A percentile compares a stretch with the other conserved stretches of the same genome.
phyloP scores from a whole-genome alignment of 2,113 vertebrate species.

The Panurus biarmicus region DNA sequence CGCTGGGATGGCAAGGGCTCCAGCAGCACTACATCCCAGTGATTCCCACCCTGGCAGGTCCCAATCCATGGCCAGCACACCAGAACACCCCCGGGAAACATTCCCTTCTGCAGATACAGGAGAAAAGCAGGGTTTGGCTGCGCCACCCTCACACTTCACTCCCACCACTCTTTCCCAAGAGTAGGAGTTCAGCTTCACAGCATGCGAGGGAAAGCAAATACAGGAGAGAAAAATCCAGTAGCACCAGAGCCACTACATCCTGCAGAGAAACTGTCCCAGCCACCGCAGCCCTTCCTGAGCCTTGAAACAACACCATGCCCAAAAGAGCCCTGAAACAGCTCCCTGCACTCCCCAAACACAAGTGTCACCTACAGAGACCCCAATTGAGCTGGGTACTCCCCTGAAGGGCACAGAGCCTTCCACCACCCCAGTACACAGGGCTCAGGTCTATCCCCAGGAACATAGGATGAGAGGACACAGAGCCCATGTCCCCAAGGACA shows the following conservation, averaged over 20 bases:
- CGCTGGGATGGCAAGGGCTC: not conserved
- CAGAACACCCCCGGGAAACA: not conserved
- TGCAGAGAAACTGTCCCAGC: not conserved
- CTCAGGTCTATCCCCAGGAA: not conserved
- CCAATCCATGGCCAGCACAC: not conserved
- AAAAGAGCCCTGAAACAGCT: not conserved
- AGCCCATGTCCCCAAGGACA: not conserved
- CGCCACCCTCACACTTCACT: not conserved
- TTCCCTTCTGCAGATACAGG: not conserved
- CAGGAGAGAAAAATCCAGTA: not conserved
- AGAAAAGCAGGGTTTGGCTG: not conserved
- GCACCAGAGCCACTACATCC: not conserved
- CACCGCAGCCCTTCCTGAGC: rapidly evolving
- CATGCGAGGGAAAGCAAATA: not conserved
- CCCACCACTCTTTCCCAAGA: not conserved
- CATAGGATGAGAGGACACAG: not conserved
- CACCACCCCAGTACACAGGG: not conserved
- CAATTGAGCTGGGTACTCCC: not conserved
- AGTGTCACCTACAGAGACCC: not conserved
- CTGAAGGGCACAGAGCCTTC: not conserved
- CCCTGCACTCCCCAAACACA: not conserved
- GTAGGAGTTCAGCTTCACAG: not conserved
- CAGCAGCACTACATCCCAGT: rapidly evolving
- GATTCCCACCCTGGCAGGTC: not conserved
- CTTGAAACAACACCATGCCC: rapidly evolving